Evolutionary conservation across 2,113 vertebrate species (phyloP).

Genomic region (Sinocyclocheilus maitianheensis): DNA sequence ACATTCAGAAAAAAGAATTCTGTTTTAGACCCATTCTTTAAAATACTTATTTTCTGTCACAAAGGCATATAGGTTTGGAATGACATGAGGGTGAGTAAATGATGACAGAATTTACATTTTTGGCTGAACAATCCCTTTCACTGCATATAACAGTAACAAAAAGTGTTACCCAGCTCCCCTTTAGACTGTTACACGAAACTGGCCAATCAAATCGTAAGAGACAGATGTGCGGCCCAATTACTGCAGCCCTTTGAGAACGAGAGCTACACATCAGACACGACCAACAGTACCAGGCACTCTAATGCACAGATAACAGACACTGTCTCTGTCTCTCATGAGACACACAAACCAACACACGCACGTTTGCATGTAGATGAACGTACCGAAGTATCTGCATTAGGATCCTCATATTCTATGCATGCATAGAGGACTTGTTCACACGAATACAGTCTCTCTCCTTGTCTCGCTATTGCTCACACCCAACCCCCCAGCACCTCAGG

Average conservation of each 20-base stretch:
- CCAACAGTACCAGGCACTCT: constrained; percentile 59
- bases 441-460: constrained; percentile 38
- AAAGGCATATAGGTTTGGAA: background rate
- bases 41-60: background rate
- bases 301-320: constrained; percentile 33
- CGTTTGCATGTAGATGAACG: constrained; percentile 35
- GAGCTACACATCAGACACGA: constrained; percentile 65
- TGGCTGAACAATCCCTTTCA: background rate
- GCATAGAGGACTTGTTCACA: constrained; percentile 33
- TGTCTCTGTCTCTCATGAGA: constrained; percentile 13
- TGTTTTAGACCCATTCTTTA: background rate
- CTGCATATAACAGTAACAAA: background rate
- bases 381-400: constrained; percentile 31
- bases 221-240: constrained; percentile 50
- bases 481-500: constrained; percentile 61
- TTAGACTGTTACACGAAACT: background rate
- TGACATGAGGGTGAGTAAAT: background rate
- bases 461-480: constrained; percentile 52
- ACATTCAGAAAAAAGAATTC: too few relatives aligned
- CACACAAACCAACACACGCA: background rate
- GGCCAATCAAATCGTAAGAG: constrained; percentile 34
- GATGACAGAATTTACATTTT: background rate
- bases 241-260: constrained; percentile 47
- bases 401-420: constrained; percentile 24
- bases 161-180: background rate